Evolutionary conservation across 2,797 vertebrate genomes (phyloP), one percentile per base, ranked within the genome.

Genomic region (Pipistrellus nathusii): DNA sequence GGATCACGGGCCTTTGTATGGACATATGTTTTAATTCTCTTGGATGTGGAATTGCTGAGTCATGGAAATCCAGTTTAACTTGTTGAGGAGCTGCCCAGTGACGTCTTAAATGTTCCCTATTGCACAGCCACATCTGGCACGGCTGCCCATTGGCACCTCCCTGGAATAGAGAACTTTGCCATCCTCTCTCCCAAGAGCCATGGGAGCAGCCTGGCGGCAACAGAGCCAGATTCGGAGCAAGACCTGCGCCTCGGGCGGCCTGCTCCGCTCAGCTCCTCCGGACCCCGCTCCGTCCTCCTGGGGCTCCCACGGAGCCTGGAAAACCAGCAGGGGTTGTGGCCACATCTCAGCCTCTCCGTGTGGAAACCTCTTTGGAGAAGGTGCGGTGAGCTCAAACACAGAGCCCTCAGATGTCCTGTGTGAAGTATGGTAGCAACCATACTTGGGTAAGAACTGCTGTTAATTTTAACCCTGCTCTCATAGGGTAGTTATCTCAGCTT

Each of bases 271-370:
- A 2, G 5, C 25, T 38, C 17, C 48, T 27, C 10, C 1, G 48
- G 75, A 21, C 44, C 15, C 12, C 23, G 1, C 4, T 21, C 2
- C 0, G 1, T 55, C 32, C 35, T 44, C n/a, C 32, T 46, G 57
- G 85, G 30, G n/a, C 15, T 48, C n/a, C 53, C 46, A 2, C 21
- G 17, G 76, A 23, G 55, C 53, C 90, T 87, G 69, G 14, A 18
- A 11, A 51, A 8, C 8, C 57, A 51, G 41, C 48, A 14, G 14
- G 59, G 51, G 30, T 25, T n/a, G 73, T 21, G 11, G 23, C n/a
- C 3, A 3, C 6, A 0, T 4, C 55, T 21, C 25, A 3, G 59
- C 14, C 2, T 25, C 59, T 27, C 46, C 1, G 3, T 1, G 5
- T 18, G 85, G 75, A 51, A 51, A 53, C 68, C 27, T 76, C 38